phyloP scores from a whole-genome alignment of 2,113 vertebrate genomes.

The Actenoides hombroni region DNA sequence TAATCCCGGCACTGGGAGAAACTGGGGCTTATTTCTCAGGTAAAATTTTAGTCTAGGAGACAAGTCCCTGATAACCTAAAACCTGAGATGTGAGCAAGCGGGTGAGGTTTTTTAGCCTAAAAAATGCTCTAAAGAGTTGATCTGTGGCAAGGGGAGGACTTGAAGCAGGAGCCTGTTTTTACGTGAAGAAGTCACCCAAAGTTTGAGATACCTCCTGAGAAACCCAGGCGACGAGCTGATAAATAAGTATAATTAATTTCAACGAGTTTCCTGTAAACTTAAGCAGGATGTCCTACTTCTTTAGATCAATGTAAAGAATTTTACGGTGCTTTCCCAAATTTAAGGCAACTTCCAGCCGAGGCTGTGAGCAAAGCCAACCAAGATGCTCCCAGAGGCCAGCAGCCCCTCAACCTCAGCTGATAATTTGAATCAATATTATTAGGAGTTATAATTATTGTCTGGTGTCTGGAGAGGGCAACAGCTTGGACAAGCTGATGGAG shows the following conservation, averaged over 20 bases:
- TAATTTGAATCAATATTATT: neutral
- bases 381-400: neutral
- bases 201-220: rapidly evolving
- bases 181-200: rapidly evolving
- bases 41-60: neutral
- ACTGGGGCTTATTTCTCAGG: neutral
- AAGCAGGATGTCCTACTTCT: too few species aligned
- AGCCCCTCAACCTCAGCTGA: too few species aligned
- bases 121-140: rapidly evolving
- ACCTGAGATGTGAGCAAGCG: neutral
- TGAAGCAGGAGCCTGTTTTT: neutral
- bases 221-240: neutral
- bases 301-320: neutral
- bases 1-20: neutral
- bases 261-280: too few species aligned
- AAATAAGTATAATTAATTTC: too few species aligned
- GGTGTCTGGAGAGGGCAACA: neutral
- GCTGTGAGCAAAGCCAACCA: neutral
- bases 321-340: neutral
- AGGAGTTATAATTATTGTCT: neutral
- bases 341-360: neutral
- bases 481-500: neutral
- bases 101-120: neutral
- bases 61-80: neutral
- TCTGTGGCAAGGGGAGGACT: neutral